These are phyloP conservation scores for Drosophila athabasca DNA, from an alignment of 1,140 invertebrate genomes.

Conservation along the genomic window DNA sequence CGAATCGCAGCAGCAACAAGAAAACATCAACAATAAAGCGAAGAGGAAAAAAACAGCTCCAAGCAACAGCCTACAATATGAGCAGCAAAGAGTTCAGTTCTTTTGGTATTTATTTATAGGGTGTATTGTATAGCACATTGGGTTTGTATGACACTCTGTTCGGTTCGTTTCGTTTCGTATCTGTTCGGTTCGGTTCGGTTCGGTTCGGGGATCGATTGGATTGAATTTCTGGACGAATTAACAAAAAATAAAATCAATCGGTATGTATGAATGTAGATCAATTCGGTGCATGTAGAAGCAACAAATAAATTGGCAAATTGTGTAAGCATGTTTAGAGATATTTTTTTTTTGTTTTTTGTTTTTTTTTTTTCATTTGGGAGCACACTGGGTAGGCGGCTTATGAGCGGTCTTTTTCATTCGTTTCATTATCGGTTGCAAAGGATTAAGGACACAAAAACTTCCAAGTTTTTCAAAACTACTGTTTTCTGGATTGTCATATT, in stretches of 20 bases:
- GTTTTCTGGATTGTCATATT: too few species aligned
- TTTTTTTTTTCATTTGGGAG: constrained; percentile 55
- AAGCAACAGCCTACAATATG: constrained; percentile 79
- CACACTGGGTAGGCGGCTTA: constrained; percentile 83
- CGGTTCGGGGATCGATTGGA: constrained; percentile 11
- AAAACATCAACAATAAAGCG: constrained; percentile 74
- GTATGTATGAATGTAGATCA: too few species aligned
- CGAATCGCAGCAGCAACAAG: constrained; percentile 30
- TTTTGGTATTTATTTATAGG: constrained; percentile 15
- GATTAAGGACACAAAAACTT: constrained; percentile 36
- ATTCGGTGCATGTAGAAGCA: constrained; percentile 14
- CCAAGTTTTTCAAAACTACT: too few species aligned
- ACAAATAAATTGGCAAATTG: constrained; percentile 50
- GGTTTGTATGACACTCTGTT: constrained; percentile 3
- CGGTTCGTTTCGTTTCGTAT: neutral
- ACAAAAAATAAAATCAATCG: too few species aligned
- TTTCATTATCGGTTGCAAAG: constrained; percentile 65
- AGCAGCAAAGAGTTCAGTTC: constrained; percentile 28
- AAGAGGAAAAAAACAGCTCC: constrained; percentile 80
- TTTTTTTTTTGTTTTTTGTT: too few species aligned
- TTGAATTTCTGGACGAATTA: constrained; percentile 22
- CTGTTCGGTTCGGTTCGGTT: too few species aligned
- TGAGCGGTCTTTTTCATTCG: constrained; percentile 83
- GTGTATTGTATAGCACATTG: constrained; percentile 13
- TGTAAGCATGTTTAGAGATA: constrained; percentile 45